Conservation (phyloP, 2,113 vertebrate species). For the Platichthys stellatus region DNA sequence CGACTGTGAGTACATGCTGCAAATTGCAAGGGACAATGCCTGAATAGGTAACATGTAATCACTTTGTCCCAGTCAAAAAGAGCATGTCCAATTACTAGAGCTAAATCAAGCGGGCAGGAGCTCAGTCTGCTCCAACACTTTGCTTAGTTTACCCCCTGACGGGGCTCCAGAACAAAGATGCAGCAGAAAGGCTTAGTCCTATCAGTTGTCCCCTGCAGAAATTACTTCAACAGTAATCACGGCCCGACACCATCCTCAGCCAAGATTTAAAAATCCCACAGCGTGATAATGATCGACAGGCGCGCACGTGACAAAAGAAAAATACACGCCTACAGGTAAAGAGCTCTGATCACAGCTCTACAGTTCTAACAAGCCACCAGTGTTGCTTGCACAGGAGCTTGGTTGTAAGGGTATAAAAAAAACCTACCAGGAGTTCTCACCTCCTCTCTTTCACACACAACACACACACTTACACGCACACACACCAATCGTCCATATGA, state of each 20-base stretch:
- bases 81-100: constrained; percentile 80
- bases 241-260: constrained; percentile 28
- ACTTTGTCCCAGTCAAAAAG: constrained; percentile 79
- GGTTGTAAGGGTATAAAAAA: constrained; percentile 30
- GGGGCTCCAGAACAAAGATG: constrained; percentile 67
- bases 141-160: constrained; percentile 67
- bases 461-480: constrained; percentile 32
- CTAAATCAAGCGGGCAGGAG: constrained; percentile 75
- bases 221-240: constrained; percentile 55
- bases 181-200: constrained; percentile 64
- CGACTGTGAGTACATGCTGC: constrained; percentile 25
- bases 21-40: constrained; percentile 57
- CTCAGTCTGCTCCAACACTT: constrained; percentile 67
- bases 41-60: constrained; percentile 78
- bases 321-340: constrained; percentile 26
- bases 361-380: constrained; percentile 16
- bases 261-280: constrained; percentile 48
- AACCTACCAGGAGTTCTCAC: not conserved
- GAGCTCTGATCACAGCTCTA: not conserved
- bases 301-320: constrained; percentile 21
- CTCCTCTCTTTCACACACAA: constrained; percentile 38
- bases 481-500: constrained; percentile 66
- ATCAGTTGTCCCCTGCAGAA: constrained; percentile 58
- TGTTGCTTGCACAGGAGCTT: constrained; percentile 43
- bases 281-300: constrained; percentile 39